Evolutionary conservation across 1,140 invertebrate genomes (phyloP).

Genomic region (Orussus abietinus): DNA sequence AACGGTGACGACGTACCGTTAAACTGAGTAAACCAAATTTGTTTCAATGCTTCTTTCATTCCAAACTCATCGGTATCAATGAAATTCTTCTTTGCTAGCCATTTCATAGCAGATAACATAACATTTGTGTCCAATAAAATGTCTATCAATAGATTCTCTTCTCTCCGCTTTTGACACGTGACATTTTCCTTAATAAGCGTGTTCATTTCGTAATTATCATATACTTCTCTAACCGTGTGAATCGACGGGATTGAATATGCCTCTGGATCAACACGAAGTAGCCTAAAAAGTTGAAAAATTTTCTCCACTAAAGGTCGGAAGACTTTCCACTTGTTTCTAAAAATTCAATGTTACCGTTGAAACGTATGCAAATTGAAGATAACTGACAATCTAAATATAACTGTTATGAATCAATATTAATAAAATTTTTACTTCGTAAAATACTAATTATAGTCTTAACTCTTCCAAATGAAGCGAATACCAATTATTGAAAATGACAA

Average conservation of each 20-base stretch:
- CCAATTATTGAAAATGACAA: too few relatives aligned
- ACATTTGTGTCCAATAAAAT: constrained; percentile 58
- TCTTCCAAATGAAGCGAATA: too few relatives aligned
- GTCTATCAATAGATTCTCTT: constrained; percentile 59
- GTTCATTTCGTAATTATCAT: constrained; percentile 71
- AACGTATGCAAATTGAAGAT: not conserved
- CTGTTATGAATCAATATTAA: too few relatives aligned
- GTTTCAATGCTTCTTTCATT: constrained; percentile 67
- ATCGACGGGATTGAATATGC: constrained; percentile 48
- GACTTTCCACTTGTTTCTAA: not conserved
- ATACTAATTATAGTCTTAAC: constrained; percentile 35
- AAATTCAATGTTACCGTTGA: not conserved
- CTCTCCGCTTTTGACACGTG: constrained; percentile 57
- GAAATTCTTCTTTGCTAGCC: constrained; percentile 53
- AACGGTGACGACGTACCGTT: constrained; percentile 78
- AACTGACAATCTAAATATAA: not conserved
- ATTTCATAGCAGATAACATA: constrained; percentile 57
- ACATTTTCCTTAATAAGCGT: constrained; percentile 68
- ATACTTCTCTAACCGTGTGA: constrained; percentile 60
- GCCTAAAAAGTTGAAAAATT: constrained; percentile 30
- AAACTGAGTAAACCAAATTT: constrained; percentile 78
- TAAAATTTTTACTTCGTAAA: too few relatives aligned
- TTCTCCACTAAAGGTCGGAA: not conserved
- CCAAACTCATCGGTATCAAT: constrained; percentile 42
- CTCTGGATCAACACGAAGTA: constrained; percentile 31